Evolutionary conservation across 2,113 vertebrate genomes (phyloP), one percentile per base, ranked within the genome.

Genomic region (Taurulus bubalis): DNA sequence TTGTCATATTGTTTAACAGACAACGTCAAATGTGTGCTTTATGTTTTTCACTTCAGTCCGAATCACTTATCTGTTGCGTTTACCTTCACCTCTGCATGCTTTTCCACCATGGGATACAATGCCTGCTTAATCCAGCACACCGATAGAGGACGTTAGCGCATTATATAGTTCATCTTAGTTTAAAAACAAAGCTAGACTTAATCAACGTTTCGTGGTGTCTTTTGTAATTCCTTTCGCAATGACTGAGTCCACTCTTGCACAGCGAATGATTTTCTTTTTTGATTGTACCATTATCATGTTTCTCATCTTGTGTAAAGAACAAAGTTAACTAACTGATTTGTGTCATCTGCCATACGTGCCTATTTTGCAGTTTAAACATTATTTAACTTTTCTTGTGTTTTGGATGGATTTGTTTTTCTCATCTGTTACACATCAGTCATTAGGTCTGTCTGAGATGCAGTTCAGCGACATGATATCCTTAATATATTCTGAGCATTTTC

Each of bases 281-380:
- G 22, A 14, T 16, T 6, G 30, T 58, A 30, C n/a, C 14, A 56
- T 65, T 79, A 40, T 60, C 36, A 30, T 16, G 18, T 45, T 30
- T 14, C 28, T 7, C 45, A 34, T 83, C 55, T 58, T 75, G 49
- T 77, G 36, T 66, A 67, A 62, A 67, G 68, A 86, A 68, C 85
- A 64, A 51, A 71, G 59, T 38, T 71, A 81, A 77, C 85, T 85
- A 69, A 85, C 78, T 83, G 75, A 85, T 71, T 84, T 87, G 81
- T 91, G 91, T 85, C 87, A 84, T 92, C 87, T 91, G 90, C 95
- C 95, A 89, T 89, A 92, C 84, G 95, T 96, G 95, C 95, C 95
- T 96, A 73, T 92, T 93, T 94, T 90, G 77, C 85, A 75, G 79
- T 86, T 87, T 36, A 71, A 74, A 77, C 53, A 63, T 82, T 79